A percentile compares a stretch with the other conserved stretches of the same genome.
Evolutionary conservation across 2,888 invertebrate species (phyloP).

Genomic region (Cephalotes varians): DNA sequence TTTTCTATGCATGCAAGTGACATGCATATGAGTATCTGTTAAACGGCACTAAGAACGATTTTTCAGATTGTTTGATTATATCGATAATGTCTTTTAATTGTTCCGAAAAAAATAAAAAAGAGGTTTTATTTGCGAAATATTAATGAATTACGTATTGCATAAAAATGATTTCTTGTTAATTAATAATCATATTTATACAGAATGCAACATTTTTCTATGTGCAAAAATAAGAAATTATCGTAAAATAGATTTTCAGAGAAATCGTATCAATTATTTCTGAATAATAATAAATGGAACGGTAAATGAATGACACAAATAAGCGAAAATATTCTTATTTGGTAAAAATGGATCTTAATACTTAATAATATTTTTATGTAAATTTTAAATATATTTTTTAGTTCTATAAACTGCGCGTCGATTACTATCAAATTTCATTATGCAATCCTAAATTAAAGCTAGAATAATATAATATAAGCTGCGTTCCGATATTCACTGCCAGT

Average conservation of each 20-base stretch:
- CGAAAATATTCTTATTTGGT: no score
- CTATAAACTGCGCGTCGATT: no score
- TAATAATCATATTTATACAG: not conserved
- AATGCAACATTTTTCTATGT: not conserved
- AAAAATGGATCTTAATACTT: no score
- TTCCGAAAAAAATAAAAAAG: not conserved
- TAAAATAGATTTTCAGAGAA: not conserved
- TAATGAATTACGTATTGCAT: not conserved
- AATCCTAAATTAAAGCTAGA: no score
- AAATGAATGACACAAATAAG: no score
- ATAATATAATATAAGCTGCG: no score
- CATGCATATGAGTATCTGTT: not conserved
- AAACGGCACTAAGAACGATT: not conserved
- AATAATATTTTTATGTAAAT: no score
- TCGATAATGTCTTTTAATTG: constrained; percentile 7
- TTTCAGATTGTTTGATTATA: no score
- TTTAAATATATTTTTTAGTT: no score
- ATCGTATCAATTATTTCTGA: not conserved
- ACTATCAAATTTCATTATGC: no score
- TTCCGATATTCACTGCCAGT: no score
- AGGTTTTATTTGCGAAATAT: not conserved
- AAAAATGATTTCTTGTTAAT: not conserved
- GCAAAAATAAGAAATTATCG: not conserved
- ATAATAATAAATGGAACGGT: no score
- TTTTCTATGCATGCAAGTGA: not conserved